Evolutionary conservation across 2,797 vertebrate species (phyloP).

Genomic region (Chaunax sp.): DNA sequence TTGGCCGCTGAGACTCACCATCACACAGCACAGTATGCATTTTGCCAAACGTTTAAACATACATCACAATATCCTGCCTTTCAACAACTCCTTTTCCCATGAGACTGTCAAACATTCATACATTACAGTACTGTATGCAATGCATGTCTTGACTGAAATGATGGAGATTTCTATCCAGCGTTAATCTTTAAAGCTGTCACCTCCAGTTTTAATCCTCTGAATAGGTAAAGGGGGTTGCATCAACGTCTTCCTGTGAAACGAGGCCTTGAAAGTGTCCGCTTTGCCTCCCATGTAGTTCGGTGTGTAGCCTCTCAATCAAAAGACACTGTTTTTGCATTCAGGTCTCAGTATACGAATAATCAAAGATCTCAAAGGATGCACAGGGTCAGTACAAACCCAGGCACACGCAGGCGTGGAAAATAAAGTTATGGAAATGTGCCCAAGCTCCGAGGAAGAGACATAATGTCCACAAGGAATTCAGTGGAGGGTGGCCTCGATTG

Average conservation of each 20-base stretch:
- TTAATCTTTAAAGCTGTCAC: conserved; percentile 60
- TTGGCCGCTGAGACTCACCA: conserved; percentile 36
- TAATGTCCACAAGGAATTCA: conserved; percentile 69
- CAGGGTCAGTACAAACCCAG: conserved; percentile 72
- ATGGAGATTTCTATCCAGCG: conserved; percentile 53
- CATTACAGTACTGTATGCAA: conserved; percentile 28
- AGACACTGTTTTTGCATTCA: conserved; percentile 71
- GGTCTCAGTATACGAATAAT: conserved; percentile 71
- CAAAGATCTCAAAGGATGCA: conserved; percentile 72
- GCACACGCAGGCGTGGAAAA: conserved; percentile 62
- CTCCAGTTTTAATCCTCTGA: conserved; percentile 55
- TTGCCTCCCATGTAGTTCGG: conserved; percentile 42
- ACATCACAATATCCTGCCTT: conserved; percentile 32
- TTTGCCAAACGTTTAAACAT: conserved; percentile 45
- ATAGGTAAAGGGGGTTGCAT: conserved; percentile 44
- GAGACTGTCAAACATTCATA: conserved; percentile 29
- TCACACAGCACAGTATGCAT: conserved; percentile 27
- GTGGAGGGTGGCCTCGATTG: conserved; percentile 23
- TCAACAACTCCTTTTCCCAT: conserved; percentile 30
- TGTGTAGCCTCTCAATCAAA: conserved; percentile 73
- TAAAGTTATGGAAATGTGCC: conserved; percentile 79
- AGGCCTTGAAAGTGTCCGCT: conserved; percentile 63
- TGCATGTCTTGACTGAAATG: conserved; percentile 48
- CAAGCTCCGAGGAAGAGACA: conserved; percentile 62
- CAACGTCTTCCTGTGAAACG: conserved; percentile 56